These are phyloP conservation scores for Drosophila murphyi DNA, from an alignment of 1,140 invertebrate genomes.

Conservation along the genomic window DNA sequence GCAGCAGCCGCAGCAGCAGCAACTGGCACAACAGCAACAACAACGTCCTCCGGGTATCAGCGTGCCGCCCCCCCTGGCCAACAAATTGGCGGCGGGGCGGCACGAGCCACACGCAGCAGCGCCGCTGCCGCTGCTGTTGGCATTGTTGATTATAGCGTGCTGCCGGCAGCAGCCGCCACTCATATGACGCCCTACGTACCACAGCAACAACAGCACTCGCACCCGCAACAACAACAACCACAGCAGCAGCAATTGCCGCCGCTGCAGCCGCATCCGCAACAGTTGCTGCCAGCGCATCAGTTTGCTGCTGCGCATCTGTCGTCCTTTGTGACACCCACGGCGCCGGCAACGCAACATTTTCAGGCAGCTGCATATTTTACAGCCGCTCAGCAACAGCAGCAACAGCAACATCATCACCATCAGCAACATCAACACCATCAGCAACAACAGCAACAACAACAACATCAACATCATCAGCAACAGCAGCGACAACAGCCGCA, in stretches of 20 bases:
- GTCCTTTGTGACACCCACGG: constrained; percentile 65
- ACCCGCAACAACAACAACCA: constrained; percentile 26
- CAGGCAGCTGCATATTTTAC: constrained; percentile 64
- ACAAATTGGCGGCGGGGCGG: constrained; percentile 47
- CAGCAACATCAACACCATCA: constrained; percentile 54
- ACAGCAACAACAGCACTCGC: constrained; percentile 48
- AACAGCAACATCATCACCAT: constrained; percentile 61
- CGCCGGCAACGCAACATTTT: constrained; percentile 59
- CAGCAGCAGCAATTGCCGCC: constrained; percentile 38
- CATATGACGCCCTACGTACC: constrained; percentile 57
- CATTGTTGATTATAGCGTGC: constrained; percentile 68
- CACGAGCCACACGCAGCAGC: constrained; percentile 73
- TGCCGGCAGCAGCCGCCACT: constrained; percentile 40
- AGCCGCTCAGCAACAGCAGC: constrained; percentile 52
- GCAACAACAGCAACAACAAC: constrained; percentile 60
- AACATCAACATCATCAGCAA: constrained; percentile 50
- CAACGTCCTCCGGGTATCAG: constrained; percentile 68
- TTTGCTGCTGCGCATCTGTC: constrained; percentile 67
- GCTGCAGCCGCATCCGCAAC: constrained; percentile 42
- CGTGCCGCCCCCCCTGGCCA: constrained; percentile 66
- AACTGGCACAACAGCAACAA: constrained; percentile 41
- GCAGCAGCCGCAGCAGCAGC: constrained; percentile 3
- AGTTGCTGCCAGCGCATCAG: constrained; percentile 62
- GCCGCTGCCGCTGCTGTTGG: constrained; percentile 29
- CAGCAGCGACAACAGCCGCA: constrained; percentile 60